Evolutionary conservation across 2,113 vertebrate species (phyloP).

Genomic region (Polypterus senegalus): DNA sequence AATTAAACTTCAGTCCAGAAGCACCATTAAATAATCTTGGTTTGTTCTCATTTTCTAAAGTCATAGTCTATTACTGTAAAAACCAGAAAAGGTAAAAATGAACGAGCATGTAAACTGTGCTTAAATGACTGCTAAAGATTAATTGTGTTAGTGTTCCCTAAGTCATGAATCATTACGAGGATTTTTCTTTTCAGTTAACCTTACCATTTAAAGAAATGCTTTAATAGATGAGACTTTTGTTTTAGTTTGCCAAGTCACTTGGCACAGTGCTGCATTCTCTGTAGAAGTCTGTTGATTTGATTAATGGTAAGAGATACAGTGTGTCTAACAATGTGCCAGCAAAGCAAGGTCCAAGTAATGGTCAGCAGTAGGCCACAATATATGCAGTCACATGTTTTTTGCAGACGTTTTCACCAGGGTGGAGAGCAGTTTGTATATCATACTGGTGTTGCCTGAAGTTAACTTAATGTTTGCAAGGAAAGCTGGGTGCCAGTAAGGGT

Average conservation of each 20-base stretch:
- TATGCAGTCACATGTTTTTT: no score
- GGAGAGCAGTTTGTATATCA: no score
- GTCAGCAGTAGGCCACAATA: no score
- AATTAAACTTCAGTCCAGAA: no score
- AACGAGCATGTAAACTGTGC: conserved; percentile 17
- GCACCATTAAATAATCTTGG: no score
- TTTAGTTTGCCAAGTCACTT: conserved; percentile 16
- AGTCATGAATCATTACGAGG: conserved; percentile 13
- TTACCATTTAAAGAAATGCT: conserved; percentile 53
- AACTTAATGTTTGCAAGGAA: no score
- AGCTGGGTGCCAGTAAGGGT: no score
- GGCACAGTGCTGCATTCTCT: conserved; percentile 21
- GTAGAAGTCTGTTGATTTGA: conserved; percentile 20
- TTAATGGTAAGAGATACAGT: background rate
- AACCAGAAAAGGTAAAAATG: conserved; percentile 37
- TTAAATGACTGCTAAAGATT: conserved; percentile 26
- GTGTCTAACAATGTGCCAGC: no score
- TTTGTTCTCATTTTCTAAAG: no score
- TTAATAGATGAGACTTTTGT: conserved; percentile 15
- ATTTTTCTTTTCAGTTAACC: conserved; percentile 10
- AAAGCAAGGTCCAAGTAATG: no score
- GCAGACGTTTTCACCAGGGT: no score
- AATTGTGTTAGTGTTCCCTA: conserved; percentile 25
- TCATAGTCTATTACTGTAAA: background rate
- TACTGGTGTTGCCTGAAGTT: no score